Evolutionary conservation across 2,888 invertebrate genomes (phyloP).

Genomic region (Bombylius discolor): DNA sequence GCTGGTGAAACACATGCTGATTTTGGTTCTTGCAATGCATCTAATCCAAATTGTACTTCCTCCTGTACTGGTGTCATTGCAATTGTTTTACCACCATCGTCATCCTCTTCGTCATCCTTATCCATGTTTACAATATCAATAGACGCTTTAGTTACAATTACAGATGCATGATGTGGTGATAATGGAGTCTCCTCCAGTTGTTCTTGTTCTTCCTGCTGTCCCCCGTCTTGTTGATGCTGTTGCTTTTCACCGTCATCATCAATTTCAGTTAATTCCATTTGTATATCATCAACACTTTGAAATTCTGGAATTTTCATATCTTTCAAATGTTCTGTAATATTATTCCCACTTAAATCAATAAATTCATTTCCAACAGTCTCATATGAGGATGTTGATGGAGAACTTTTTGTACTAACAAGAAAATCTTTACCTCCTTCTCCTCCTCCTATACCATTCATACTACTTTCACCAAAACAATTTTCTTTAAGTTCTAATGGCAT

Average conservation of each 20-base stretch:
- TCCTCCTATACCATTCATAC: background rate
- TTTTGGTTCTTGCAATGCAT: constrained; percentile 36
- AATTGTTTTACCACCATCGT: constrained; percentile 40
- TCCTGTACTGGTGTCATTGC: constrained; percentile 48
- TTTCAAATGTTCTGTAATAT: constrained; percentile 17
- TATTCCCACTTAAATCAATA: constrained; percentile 23
- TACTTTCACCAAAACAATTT: constrained; percentile 27
- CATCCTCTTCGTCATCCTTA: constrained; percentile 12
- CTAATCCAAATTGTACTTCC: constrained; percentile 33
- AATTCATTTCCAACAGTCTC: constrained; percentile 37
- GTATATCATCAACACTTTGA: constrained; percentile 39
- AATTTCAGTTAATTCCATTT: constrained; percentile 31
- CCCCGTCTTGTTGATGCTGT: constrained; percentile 17
- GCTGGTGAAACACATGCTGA: constrained; percentile 73
- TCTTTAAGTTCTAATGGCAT: constrained; percentile 19
- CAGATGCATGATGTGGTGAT: constrained; percentile 40
- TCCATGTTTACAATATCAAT: constrained; percentile 45
- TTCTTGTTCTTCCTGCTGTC: constrained; percentile 21
- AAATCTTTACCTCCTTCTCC: constrained; percentile 4
- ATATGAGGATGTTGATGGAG: constrained; percentile 34
- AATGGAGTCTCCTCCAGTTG: constrained; percentile 20
- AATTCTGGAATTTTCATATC: constrained; percentile 26
- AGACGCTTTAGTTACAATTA: constrained; percentile 59
- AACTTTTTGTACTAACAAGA: constrained; percentile 21
- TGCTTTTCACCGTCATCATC: constrained; percentile 21